Evolutionary conservation across 2,888 invertebrate species (phyloP), one percentile per base, ranked within the genome.

Genomic region (Amphipoea lucens): DNA sequence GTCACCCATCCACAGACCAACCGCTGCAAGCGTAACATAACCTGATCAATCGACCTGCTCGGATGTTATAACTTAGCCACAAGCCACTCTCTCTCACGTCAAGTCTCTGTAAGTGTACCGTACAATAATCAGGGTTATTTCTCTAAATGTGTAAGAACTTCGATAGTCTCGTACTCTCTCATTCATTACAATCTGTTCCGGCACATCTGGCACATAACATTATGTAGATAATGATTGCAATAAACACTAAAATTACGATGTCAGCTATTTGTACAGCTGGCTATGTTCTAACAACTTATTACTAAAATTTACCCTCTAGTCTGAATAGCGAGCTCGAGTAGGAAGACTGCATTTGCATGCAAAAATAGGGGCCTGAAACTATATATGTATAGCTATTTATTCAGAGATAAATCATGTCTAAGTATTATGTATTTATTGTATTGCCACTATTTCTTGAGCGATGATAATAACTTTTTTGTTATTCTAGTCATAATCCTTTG

Each of bases 181-280:
- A 60, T 60, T 74, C 74, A n/a, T 51, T 23, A 14, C 42, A 42
- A 60, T 69, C 42, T 42, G 51, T n/a, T 45, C 20, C 51, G 36
- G 20, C 29, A 48, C 40, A 57, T 79, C 48, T 48, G 57, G 20
- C 63, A 54, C 40, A 48, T 57, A 17, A 45, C 20, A 54, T 63
- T 20, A 70, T 12, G 36, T 51, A 66, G 9, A 40, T 77, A 45
- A 48, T 20, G 62, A 45, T n/a, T 40, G 36, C n/a, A 54, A 71
- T 70, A 69, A 51, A 78, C 62, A 63, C 11, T 70, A 42, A 71
- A 36, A 80, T 70, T 42, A 54, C n/a, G n/a, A 40, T 71, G 71
- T 36, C n/a, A 45, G 80, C 3, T 62, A 17, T 36, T 67, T 48
- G 17, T 78, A 14, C 6, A 14, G 23, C 48, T 78, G 45, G 79